phyloP scores from a whole-genome alignment of 1,140 invertebrate species.

The Fopius arisanus region DNA sequence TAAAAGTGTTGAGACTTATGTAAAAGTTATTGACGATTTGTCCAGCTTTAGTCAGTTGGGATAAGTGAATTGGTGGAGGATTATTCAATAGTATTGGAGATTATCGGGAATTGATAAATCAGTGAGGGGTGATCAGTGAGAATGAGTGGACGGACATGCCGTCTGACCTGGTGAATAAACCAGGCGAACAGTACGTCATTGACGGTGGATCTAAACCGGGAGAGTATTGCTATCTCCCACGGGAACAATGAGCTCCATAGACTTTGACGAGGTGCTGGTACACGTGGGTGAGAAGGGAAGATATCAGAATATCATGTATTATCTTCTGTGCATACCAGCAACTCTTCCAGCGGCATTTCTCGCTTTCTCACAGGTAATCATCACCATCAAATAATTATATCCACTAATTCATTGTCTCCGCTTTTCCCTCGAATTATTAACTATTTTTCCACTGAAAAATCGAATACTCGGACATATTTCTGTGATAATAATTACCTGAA shows the following conservation, averaged over 20 bases:
- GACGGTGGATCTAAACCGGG: constrained; percentile 16
- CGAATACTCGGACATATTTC: no score
- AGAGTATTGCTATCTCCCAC: constrained; percentile 23
- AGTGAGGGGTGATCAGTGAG: constrained; percentile 17
- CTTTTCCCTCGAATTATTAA: no score
- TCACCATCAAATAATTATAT: neutral
- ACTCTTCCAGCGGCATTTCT: constrained; percentile 74
- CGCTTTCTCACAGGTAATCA: constrained; percentile 71
- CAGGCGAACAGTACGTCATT: constrained; percentile 29
- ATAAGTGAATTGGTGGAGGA: neutral
- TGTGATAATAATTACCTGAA: no score
- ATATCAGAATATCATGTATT: constrained; percentile 76
- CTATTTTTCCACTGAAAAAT: no score
- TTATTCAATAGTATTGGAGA: no score
- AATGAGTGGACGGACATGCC: constrained; percentile 51
- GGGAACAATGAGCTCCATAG: constrained; percentile 65
- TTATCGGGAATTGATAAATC: neutral
- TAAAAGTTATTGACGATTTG: neutral
- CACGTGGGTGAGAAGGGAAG: constrained; percentile 73
- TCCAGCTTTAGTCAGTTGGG: no score
- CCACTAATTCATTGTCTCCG: no score
- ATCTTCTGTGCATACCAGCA: constrained; percentile 73
- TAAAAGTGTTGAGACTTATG: constrained; percentile 21
- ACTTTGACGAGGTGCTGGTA: constrained; percentile 74
- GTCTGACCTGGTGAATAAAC: constrained; percentile 43